phyloP scores from a whole-genome alignment of 2,888 invertebrate species.

The Epistrophe eligans region DNA sequence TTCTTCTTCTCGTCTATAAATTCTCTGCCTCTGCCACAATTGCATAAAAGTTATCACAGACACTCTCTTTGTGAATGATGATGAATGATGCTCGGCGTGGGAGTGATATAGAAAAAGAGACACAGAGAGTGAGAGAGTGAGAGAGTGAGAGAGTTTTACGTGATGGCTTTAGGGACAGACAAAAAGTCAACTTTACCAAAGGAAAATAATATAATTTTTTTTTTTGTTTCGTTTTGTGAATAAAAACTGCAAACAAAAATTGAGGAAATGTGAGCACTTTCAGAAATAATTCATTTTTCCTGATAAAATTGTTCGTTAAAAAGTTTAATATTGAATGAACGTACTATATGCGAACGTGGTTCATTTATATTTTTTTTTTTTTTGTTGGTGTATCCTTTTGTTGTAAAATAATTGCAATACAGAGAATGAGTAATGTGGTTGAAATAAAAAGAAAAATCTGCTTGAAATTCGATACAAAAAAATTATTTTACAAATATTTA shows the following conservation, averaged over 20 bases:
- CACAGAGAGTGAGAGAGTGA: too few species aligned
- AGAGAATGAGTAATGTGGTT: not conserved
- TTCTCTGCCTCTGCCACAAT: not conserved
- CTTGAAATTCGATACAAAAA: not conserved
- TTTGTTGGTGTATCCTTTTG: not conserved
- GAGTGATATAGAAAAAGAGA: not conserved
- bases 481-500: too few species aligned
- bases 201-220: conserved; percentile 2
- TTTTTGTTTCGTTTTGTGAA: conserved; percentile 1
- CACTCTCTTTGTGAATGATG: conserved; percentile 39
- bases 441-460: not conserved
- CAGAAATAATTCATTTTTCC: conserved; percentile 49
- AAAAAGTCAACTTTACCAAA: conserved; percentile 37
- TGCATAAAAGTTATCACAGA: conserved; percentile 49
- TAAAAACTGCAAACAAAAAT: conserved; percentile 5
- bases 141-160: conserved; percentile 35
- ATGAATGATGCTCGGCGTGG: conserved; percentile 25
- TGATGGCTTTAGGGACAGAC: conserved; percentile 54
- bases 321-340: conserved; percentile 52
- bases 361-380: conserved; percentile 13
- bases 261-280: conserved; percentile 45
- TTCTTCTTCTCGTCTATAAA: not conserved
- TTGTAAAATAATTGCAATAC: conserved; percentile 6
- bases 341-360: not conserved
- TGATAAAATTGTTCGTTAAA: conserved; percentile 56